Conservation (phyloP, 92 coral and sea anemone species). For the Pocillopora meandrina region DNA sequence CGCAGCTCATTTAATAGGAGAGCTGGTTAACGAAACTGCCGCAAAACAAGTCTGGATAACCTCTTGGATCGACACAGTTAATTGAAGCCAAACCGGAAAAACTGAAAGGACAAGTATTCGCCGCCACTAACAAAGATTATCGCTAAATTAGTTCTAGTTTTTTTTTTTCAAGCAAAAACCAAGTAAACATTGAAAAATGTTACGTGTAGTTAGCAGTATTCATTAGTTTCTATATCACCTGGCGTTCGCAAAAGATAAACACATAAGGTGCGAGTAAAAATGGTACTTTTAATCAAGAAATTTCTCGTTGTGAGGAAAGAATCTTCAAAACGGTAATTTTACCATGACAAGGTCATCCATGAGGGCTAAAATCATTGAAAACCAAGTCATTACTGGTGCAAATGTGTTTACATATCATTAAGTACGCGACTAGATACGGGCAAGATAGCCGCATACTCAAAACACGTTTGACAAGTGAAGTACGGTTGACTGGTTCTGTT, state of each 20-base stretch:
- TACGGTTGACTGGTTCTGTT: slow-evolving; percentile 32
- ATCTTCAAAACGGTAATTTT: slow-evolving; percentile 18
- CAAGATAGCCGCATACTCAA: background rate
- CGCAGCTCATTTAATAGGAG: too few species aligned
- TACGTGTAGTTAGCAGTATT: background rate
- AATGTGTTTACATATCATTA: slow-evolving; percentile 48
- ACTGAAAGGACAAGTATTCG: too few species aligned
- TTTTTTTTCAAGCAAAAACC: background rate
- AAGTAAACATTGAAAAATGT: background rate
- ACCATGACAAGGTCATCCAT: slow-evolving; percentile 25
- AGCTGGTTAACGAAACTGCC: too few species aligned
- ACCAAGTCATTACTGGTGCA: slow-evolving; percentile 22
- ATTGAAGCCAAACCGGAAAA: too few species aligned
- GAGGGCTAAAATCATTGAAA: slow-evolving; percentile 20
- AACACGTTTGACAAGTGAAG: slow-evolving; percentile 28
- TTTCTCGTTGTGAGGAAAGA: slow-evolving; percentile 1
- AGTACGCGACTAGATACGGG: slow-evolving; percentile 15
- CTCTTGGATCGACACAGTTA: too few species aligned
- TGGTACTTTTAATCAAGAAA: slow-evolving; percentile 10
- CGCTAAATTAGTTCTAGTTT: background rate
- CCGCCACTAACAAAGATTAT: too few species aligned
- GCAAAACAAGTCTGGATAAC: too few species aligned
- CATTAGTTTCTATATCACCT: slow-evolving; percentile 1
- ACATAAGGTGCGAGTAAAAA: slow-evolving; percentile 2
- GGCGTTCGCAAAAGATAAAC: slow-evolving; percentile 9